A percentile compares a stretch with the other conserved stretches of the same genome.
Conservation (phyloP, 2,797 vertebrate genomes). For the Petrocephalus sullivani region DNA sequence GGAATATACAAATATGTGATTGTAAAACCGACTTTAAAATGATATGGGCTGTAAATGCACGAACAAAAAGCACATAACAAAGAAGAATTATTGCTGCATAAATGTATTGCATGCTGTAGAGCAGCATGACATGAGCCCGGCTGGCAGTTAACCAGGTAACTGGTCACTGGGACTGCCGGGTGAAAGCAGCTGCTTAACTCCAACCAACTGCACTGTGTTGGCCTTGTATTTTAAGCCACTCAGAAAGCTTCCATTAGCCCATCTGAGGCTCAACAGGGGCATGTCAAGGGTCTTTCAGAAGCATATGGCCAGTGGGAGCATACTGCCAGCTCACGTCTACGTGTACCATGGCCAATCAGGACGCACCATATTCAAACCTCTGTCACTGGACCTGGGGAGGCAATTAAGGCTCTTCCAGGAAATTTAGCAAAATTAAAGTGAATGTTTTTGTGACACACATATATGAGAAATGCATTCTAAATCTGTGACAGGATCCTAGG, state of each 20-base stretch:
- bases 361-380: background rate
- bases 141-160: background rate
- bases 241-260: background rate
- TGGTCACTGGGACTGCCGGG: background rate
- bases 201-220: background rate
- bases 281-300: slow-evolving; percentile 8
- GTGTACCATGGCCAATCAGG: background rate
- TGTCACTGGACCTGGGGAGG: background rate
- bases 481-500: background rate
- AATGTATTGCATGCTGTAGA: background rate
- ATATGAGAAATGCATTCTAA: background rate
- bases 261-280: background rate
- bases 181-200: background rate
- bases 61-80: background rate
- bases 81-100: background rate
- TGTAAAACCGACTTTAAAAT: slow-evolving; percentile 4
- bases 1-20: slow-evolving; percentile 14
- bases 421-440: background rate
- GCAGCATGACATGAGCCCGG: background rate
- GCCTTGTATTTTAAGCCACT: background rate
- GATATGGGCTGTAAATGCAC: background rate
- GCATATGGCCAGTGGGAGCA: background rate
- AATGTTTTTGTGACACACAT: background rate
- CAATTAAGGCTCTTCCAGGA: background rate
- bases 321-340: background rate